These are phyloP conservation scores for Actinia tenebrosa DNA, from an alignment of 64 coral and sea anemone genomes.

Conservation along the genomic window DNA sequence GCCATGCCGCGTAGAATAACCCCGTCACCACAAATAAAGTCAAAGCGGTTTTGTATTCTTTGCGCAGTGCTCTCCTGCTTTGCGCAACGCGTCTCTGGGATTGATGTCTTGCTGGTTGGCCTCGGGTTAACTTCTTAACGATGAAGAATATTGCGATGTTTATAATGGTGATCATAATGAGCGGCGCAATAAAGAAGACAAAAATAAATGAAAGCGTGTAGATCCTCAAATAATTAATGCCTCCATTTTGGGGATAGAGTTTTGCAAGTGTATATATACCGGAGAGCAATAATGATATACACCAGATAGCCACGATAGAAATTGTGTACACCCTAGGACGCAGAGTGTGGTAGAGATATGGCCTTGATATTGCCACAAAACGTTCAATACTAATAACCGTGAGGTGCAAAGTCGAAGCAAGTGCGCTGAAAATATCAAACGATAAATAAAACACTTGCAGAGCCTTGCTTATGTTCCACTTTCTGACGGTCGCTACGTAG, in stretches of 20 bases:
- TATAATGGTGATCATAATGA: slow-evolving; percentile 30
- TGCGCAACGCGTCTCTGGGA: neutral
- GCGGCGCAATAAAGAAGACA: slow-evolving; percentile 31
- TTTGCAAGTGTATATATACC: slow-evolving; percentile 18
- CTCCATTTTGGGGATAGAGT: neutral
- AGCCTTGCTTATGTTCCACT: slow-evolving; percentile 1
- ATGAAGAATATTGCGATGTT: slow-evolving; percentile 46
- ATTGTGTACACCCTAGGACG: slow-evolving; percentile 19
- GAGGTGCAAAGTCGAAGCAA: slow-evolving; percentile 49
- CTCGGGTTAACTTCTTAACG: slow-evolving; percentile 23
- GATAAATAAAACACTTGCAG: slow-evolving; percentile 26
- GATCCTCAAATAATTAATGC: slow-evolving; percentile 12
- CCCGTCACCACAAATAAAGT: slow-evolving; percentile 38
- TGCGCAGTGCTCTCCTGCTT: slow-evolving; percentile 23
- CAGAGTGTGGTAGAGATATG: slow-evolving; percentile 40
- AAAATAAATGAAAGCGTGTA: slow-evolving; percentile 40
- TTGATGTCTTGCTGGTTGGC: slow-evolving; percentile 18
- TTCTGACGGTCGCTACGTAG: slow-evolving; percentile 13
- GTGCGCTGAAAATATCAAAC: slow-evolving; percentile 61
- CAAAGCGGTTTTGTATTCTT: slow-evolving; percentile 34
- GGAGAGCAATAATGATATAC: slow-evolving; percentile 18
- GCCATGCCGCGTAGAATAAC: slow-evolving; percentile 44
- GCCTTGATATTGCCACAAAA: slow-evolving; percentile 39
- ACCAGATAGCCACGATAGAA: slow-evolving; percentile 24
- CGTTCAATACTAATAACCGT: slow-evolving; percentile 42